Conservation (phyloP, 1,140 invertebrate species). For the Drosophila grimshawi region DNA sequence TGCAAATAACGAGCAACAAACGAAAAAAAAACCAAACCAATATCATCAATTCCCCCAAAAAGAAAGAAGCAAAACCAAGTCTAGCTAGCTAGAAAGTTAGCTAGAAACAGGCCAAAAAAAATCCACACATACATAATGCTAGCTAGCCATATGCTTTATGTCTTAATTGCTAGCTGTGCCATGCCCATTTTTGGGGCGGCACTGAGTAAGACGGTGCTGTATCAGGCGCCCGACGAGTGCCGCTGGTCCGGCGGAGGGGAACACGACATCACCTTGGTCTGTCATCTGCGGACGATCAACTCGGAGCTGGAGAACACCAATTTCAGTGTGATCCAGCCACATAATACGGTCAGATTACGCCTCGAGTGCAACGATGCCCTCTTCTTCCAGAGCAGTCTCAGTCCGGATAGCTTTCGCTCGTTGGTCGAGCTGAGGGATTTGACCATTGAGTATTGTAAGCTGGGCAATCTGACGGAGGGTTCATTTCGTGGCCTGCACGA, state of each 20-base stretch:
- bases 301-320: constrained; percentile 95
- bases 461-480: constrained; percentile 93
- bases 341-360: constrained; percentile 91
- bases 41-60: constrained; percentile 2
- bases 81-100: constrained; percentile 14
- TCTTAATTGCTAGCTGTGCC: constrained; percentile 87
- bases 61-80: constrained; percentile 20
- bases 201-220: constrained; percentile 89
- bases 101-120: constrained; percentile 36
- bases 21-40: background rate
- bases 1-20: constrained; percentile 54
- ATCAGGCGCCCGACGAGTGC: constrained; percentile 94
- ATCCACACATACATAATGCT: constrained; percentile 38
- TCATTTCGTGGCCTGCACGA: constrained; percentile 92
- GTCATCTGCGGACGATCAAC: constrained; percentile 93
- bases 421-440: constrained; percentile 92
- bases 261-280: constrained; percentile 91
- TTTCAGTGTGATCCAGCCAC: constrained; percentile 94
- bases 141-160: constrained; percentile 73
- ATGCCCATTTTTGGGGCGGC: constrained; percentile 89
- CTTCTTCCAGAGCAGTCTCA: constrained; percentile 94
- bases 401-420: constrained; percentile 92
- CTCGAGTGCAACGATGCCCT: constrained; percentile 93
- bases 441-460: constrained; percentile 95
- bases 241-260: constrained; percentile 89